These are phyloP conservation scores for Phodopus roborovskii DNA, from an alignment of 2,113 vertebrate genomes.

Conservation along the genomic window DNA sequence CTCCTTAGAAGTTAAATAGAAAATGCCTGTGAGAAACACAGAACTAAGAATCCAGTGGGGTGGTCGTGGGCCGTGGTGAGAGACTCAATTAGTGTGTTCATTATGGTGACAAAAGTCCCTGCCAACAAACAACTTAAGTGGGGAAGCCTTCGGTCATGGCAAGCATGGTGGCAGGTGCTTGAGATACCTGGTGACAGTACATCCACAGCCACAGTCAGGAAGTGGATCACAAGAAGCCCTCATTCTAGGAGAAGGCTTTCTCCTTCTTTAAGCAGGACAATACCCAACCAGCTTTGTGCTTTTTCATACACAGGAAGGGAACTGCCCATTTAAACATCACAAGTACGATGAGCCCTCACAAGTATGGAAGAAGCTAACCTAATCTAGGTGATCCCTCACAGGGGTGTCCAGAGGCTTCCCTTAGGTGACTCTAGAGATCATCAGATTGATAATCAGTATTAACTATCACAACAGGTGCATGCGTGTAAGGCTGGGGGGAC, in stretches of 20 bases:
- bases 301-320: neutral
- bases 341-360: neutral
- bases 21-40: neutral
- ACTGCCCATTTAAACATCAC: neutral
- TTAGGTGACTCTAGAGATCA: neutral
- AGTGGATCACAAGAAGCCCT: neutral
- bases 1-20: neutral
- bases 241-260: neutral
- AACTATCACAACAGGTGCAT: neutral
- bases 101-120: neutral
- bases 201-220: neutral
- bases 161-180: neutral
- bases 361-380: neutral
- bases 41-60: no score
- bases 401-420: neutral
- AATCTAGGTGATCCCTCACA: neutral
- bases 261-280: neutral
- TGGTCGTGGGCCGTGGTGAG: no score
- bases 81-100: neutral
- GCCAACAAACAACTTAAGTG: neutral
- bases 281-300: no score
- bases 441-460: neutral
- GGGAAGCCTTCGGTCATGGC: fast-evolving
- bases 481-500: neutral
- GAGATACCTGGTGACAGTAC: neutral